Base-by-base conservation (phyloP, 2,888 invertebrate genomes). In the Proisotoma minuta region DNA sequence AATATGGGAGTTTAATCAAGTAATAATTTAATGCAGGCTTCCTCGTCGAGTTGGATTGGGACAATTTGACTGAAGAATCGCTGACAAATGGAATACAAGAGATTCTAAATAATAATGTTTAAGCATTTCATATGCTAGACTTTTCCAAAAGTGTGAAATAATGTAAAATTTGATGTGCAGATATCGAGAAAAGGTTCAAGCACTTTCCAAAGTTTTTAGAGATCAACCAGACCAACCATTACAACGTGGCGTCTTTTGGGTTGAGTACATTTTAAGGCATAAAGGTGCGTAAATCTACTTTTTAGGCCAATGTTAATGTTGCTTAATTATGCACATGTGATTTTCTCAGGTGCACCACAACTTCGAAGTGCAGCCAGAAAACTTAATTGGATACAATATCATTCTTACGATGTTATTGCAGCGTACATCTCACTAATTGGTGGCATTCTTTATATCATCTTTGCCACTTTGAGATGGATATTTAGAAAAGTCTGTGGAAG, bases 211-310 rank as follows among this genome's bases (percentile, higher is more conserved):
- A 8, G 2, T 66, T 2, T 63, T 52, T 18, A 60, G 24, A 12
- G 66, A 66, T 34, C 60, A 51, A n/a, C 54, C 59, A 2, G 27
- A 50, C 1, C 43, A 60, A 8, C 63, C 66, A 0, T 18, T 63
- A 5, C 8, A 53, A 2, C 20, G 40, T 1, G 66, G 52, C 2
- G 59, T 66, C 1, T 66, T 56, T n/a, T 66, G 66, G 66, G 34
- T 62, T 1, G 66, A 66, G 51, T 66, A 63, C 22, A 58, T 66
- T n/a, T n/a, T 66, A 5, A 10, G 62, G n/a, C 66, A 66, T 23
- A 60, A 63, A 49, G 63, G 63, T 59, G n/a, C n/a, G n/a, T n/a
- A n/a, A n/a, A n/a, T n/a, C n/a, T n/a, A n/a, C n/a, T n/a, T n/a
- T n/a, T n/a, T n/a, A n/a, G n/a, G n/a, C n/a, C n/a, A n/a, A n/a